Percentiles rank a stretch among this genome's conserved stretches.
phyloP scores from a whole-genome alignment of 2,888 invertebrate species.

The Orchesellides sinensis region DNA sequence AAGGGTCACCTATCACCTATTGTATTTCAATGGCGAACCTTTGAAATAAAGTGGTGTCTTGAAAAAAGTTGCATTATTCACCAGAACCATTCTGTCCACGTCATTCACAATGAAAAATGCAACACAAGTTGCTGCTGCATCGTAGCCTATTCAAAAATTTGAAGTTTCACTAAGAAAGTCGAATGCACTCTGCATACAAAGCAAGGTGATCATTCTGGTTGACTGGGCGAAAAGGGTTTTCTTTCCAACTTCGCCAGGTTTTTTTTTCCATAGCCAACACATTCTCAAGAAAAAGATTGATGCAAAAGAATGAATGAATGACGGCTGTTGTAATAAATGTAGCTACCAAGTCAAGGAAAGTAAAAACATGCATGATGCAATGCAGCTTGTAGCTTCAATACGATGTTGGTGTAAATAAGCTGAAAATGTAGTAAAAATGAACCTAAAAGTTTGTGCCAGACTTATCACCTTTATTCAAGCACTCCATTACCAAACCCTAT shows the following conservation, averaged over 20 bases:
- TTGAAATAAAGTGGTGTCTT: conserved; percentile 44
- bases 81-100: conserved; percentile 45
- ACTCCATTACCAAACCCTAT: background rate
- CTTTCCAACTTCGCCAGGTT: background rate
- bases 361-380: conserved; percentile 27
- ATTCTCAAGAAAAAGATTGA: conserved; percentile 45
- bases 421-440: conserved; percentile 40
- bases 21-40: background rate
- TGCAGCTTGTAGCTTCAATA: conserved; percentile 2
- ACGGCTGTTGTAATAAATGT: conserved; percentile 55
- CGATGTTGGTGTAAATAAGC: conserved; percentile 16
- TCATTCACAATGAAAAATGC: conserved; percentile 51
- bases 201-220: conserved; percentile 45
- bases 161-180: background rate
- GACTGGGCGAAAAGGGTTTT: conserved; percentile 52
- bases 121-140: conserved; percentile 16
- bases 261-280: conserved; percentile 7
- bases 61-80: conserved; percentile 54
- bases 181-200: conserved; percentile 49
- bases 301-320: conserved; percentile 52
- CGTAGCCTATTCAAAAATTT: conserved; percentile 1
- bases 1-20: background rate
- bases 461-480: conserved; percentile 40
- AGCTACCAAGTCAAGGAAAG: conserved; percentile 6
- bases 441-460: background rate